Base-by-base conservation (phyloP, 2,113 vertebrate genomes). In the Ursus arctos region DNA sequence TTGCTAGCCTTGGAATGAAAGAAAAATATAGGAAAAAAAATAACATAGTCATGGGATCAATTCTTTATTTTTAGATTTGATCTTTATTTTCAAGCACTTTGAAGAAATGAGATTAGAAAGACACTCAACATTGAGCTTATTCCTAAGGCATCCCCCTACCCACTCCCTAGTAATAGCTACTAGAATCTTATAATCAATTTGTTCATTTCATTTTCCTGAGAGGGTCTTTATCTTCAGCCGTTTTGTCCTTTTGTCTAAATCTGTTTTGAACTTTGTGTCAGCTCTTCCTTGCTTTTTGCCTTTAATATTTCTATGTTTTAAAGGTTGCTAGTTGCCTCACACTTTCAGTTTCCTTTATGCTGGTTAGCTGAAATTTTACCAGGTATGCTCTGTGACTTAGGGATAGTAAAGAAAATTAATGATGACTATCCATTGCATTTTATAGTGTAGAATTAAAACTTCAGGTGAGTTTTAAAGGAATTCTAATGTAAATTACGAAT, bases 21-120 rank as follows among this genome's bases (percentile, higher is more conserved):
- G 85, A 85, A 84, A 88, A 88, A 40, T 84, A 36, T 4, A 84
- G 59, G 6, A 13, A 47, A 43, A 53, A 53, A 47, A 28, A 74
- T 33, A 19, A 15, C 11, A 47, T 61, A 94, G 18, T 88, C 12
- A 71, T 65, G 63, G 55, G 15, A 40, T 90, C 40, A 36, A 1
- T 57, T 93, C 6, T 93, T 82, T 82, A 79, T 93, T 88, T 96
- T 92, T 51, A 83, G 36, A 36, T 96, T 92, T 87, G 22, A 95
- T 81, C 53, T 84, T 96, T 96, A 84, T 71, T 94, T 79, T 84
- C 11, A 94, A 61, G 14, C 26, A 28, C 55, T 53, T 36, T 72
- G 69, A 91, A 79, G 61, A 88, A 88, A n/a, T 59, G 43, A 84
- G 31, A 77, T 69, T 61, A 18, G 51, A 71, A 79, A 79, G 57